Conservation (phyloP, 2,113 vertebrate species). For the Mustela nigripes region DNA sequence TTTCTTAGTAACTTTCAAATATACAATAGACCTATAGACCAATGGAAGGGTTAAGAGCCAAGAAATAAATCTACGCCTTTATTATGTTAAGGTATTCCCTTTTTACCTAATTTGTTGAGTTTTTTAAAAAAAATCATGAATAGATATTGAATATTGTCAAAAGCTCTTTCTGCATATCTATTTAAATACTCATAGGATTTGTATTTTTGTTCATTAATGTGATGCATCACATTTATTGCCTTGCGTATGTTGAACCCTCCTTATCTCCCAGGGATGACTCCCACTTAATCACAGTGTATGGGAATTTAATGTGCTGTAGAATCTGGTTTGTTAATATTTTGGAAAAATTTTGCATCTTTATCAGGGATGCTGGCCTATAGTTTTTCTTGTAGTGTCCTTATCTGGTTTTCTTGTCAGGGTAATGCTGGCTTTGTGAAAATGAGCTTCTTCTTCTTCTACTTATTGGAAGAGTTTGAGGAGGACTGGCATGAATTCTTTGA, state of each 20-base stretch:
- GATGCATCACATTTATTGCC: neutral
- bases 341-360: neutral
- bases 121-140: neutral
- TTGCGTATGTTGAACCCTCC: neutral
- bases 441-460: neutral
- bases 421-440: neutral
- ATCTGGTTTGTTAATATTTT: neutral
- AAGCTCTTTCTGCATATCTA: neutral
- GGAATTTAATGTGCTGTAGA: neutral
- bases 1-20: neutral
- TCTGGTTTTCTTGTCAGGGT: neutral
- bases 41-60: neutral
- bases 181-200: neutral
- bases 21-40: neutral
- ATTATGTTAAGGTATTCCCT: neutral
- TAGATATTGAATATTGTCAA: neutral
- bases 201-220: neutral
- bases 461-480: neutral
- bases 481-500: too few species aligned
- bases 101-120: neutral
- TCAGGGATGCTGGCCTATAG: neutral
- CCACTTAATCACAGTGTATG: neutral
- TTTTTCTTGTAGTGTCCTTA: neutral
- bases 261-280: neutral
- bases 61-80: neutral